phyloP scores from a whole-genome alignment of 2,113 vertebrate species.

The Pyrgilauda ruficollis region DNA sequence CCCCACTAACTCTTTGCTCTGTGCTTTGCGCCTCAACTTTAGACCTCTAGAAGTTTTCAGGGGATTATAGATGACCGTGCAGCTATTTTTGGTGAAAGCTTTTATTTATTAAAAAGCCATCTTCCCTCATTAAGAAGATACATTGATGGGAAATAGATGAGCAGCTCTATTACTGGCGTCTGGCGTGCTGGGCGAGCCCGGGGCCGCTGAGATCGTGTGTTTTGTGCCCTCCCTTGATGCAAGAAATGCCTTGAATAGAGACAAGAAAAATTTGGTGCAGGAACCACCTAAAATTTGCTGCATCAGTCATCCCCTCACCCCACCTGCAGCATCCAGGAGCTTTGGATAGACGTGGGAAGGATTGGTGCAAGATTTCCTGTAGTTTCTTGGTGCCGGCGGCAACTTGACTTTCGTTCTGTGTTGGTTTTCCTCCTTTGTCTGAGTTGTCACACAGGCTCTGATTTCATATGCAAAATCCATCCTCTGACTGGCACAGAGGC shows the following conservation, averaged over 20 bases:
- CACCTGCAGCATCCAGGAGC: rapidly evolving
- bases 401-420: background rate
- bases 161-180: background rate
- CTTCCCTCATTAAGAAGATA: conserved; percentile 24
- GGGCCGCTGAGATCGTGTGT: rapidly evolving
- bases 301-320: background rate
- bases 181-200: rapidly evolving
- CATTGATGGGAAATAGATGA: conserved; percentile 18
- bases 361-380: background rate
- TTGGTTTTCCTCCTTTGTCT: background rate
- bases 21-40: background rate
- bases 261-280: background rate
- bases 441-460: background rate
- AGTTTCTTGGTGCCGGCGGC: background rate
- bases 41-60: background rate
- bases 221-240: background rate
- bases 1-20: background rate
- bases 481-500: background rate
- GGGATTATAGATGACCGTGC: background rate
- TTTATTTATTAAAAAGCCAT: conserved; percentile 59
- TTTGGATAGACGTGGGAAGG: background rate
- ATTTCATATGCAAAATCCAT: conserved; percentile 34
- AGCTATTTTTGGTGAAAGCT: conserved; percentile 26
- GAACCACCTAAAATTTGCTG: background rate
- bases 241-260: background rate